Evolutionary conservation across 2,888 invertebrate genomes (phyloP).

Genomic region (Tethea ocularis): DNA sequence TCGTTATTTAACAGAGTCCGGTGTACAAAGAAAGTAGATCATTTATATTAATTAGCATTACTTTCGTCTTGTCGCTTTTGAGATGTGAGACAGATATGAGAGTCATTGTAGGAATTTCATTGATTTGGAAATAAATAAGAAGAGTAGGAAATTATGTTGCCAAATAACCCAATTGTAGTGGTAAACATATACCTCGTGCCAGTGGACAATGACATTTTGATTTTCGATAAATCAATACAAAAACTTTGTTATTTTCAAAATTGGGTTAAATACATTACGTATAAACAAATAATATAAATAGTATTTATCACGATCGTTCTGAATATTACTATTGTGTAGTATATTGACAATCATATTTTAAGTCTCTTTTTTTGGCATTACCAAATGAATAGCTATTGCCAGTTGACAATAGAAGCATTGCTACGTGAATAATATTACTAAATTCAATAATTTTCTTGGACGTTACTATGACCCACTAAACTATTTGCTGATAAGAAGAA

Average conservation of each 20-base stretch:
- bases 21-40: not conserved
- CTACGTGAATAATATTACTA: conserved; percentile 7
- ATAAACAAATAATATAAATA: conserved; percentile 2
- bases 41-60: not conserved
- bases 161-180: too few species aligned
- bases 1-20: not conserved
- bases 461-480: not conserved
- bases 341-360: conserved; percentile 1
- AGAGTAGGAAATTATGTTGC: too few species aligned
- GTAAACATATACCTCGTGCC: too few species aligned
- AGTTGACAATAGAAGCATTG: conserved; percentile 4
- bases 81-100: too few species aligned
- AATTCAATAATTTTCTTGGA: not conserved
- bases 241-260: not conserved
- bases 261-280: not conserved
- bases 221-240: too few species aligned
- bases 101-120: too few species aligned
- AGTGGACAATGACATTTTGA: too few species aligned
- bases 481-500: not conserved
- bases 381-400: not conserved
- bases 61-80: too few species aligned
- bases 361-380: not conserved
- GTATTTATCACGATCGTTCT: conserved; percentile 8
- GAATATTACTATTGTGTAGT: not conserved
- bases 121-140: too few species aligned